Conservation (phyloP, 2,113 vertebrate genomes). For the Cyanoramphus novaezelandiae region DNA sequence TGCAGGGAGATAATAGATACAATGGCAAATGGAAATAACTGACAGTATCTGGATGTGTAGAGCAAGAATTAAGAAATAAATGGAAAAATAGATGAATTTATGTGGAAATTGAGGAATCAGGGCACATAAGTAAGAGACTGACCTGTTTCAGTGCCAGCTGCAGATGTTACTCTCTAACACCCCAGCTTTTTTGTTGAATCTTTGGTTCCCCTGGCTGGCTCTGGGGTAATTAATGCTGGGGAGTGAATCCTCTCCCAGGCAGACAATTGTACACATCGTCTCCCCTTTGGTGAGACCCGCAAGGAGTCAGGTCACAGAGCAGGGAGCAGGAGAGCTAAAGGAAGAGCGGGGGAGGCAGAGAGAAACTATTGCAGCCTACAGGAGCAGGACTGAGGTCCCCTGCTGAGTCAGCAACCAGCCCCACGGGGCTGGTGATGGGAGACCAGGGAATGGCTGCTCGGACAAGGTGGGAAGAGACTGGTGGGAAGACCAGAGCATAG, state of each 20-base stretch:
- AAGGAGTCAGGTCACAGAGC: not conserved
- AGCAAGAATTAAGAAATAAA: not conserved
- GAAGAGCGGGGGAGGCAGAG: not conserved
- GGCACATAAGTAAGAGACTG: not conserved
- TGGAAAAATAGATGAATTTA: not conserved
- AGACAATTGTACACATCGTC: not conserved
- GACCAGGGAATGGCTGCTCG: not conserved
- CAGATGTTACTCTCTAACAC: slow-evolving; percentile 4
- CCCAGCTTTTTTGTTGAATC: not conserved
- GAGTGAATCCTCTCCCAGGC: not conserved
- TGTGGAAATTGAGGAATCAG: not conserved
- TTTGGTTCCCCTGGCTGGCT: not conserved
- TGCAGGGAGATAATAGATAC: not conserved
- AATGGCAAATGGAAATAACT: not conserved
- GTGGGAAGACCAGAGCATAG: not conserved
- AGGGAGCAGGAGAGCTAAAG: not conserved
- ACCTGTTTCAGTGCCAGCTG: not conserved
- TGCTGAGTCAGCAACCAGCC: not conserved
- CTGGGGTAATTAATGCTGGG: not conserved
- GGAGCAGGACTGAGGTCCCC: not conserved
- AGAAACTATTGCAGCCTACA: not conserved
- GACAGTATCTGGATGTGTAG: not conserved
- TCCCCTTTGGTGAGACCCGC: not conserved
- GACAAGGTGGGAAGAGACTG: not conserved
- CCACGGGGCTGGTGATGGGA: accelerated